Conservation (phyloP, 2,797 vertebrate genomes). For the Sebastes hubbsi region DNA sequence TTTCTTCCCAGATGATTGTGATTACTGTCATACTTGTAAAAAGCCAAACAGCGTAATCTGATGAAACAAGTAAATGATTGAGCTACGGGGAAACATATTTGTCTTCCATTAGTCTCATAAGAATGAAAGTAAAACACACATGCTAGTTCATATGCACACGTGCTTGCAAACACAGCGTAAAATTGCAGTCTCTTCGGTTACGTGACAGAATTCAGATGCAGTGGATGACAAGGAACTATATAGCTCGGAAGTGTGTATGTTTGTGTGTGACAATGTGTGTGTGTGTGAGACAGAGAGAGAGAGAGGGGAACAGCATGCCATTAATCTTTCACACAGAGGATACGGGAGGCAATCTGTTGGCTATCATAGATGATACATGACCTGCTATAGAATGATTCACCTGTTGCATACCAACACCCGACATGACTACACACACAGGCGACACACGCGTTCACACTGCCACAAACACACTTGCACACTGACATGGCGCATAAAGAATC, state of each 20-base stretch:
- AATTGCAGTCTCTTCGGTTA: slow-evolving; percentile 2
- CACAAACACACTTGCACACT: slow-evolving; percentile 5
- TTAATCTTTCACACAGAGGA: slow-evolving; percentile 78
- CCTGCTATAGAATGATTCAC: slow-evolving; percentile 59
- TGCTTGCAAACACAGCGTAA: not conserved
- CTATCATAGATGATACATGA: slow-evolving; percentile 82
- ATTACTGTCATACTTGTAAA: not conserved
- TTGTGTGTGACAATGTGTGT: not conserved
- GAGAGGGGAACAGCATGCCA: slow-evolving; percentile 51
- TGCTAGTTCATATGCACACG: not conserved
- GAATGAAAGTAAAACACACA: not conserved
- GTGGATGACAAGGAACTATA: slow-evolving; percentile 16
- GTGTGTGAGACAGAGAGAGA: not conserved
- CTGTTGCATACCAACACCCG: slow-evolving; percentile 75
- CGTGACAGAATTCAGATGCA: slow-evolving; percentile 30
- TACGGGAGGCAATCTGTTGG: slow-evolving; percentile 77
- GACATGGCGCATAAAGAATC: slow-evolving; percentile 11
- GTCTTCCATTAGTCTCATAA: not conserved
- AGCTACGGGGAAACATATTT: not conserved
- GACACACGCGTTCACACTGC: not conserved
- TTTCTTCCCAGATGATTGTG: not conserved
- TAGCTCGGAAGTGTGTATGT: not conserved
- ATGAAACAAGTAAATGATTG: not conserved
- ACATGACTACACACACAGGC: slow-evolving; percentile 2
- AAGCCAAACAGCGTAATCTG: not conserved